phyloP scores from a whole-genome alignment of 2,797 vertebrate genomes.

The Hapalemur alaotrensis region DNA sequence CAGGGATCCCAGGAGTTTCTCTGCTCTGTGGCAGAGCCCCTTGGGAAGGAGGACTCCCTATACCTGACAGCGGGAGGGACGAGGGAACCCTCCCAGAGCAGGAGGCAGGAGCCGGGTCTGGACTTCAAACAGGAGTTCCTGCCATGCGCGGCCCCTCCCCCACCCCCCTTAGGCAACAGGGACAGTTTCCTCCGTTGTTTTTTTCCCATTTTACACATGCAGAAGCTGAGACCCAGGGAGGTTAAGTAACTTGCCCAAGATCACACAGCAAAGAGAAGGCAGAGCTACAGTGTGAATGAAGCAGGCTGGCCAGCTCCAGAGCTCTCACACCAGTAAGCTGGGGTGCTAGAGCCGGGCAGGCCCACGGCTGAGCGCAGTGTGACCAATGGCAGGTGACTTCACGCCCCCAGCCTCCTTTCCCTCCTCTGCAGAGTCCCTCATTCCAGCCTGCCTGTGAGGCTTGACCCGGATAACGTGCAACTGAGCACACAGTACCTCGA shows the following conservation, averaged over 20 bases:
- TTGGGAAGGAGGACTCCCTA: not conserved
- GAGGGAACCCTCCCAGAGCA: not conserved
- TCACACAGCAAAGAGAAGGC: not conserved
- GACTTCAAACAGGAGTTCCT: not conserved
- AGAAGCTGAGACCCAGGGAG: not conserved
- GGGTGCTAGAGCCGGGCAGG: not conserved
- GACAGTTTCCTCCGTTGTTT: not conserved
- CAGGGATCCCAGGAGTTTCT: not conserved
- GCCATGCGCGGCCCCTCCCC: not conserved
- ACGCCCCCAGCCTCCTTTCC: not conserved
- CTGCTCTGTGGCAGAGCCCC: not conserved
- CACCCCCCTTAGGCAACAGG: not conserved
- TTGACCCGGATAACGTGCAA: fast-evolving
- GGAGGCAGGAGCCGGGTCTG: not conserved
- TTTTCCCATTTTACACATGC: not conserved
- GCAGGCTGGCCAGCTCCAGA: not conserved
- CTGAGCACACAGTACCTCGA: fast-evolving
- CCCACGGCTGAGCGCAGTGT: not conserved
- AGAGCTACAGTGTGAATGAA: not conserved
- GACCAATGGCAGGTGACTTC: not conserved
- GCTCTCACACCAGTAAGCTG: not conserved
- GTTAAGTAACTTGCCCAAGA: not conserved
- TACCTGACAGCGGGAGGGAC: not conserved
- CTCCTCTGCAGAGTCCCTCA: not conserved
- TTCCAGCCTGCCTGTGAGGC: not conserved